Evolutionary conservation across 2,888 invertebrate species (phyloP), one percentile per base, ranked within the genome.

Genomic region (Anagyrus pseudococci): DNA sequence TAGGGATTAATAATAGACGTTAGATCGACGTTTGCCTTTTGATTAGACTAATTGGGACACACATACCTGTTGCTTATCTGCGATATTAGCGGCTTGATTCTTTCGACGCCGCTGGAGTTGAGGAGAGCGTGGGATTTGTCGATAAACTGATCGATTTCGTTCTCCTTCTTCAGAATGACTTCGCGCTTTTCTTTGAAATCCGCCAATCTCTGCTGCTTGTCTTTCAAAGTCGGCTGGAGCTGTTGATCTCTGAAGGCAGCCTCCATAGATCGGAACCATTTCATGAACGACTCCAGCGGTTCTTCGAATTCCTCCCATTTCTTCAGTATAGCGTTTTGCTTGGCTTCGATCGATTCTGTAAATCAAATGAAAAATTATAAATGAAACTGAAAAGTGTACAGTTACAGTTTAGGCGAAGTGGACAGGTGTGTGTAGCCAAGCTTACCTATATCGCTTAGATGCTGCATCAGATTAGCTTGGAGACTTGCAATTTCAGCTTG

Each of bases 241-340:
- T 90, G 90, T 78, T 94, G 94, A 72, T 96, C 93, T 56, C 94
- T 88, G 77, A 96, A 92, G 58, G 90, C 88, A 8, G 88, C 86
- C 83, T 97, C 96, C 77, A 90, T 89, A 26, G 87, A 85, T 73
- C 93, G 90, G 69, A 96, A 89, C 96, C 96, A 96, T 71, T 89
- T 89, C 13, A 91, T 91, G 33, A 94, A 87, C 23, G 86, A 85
- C 68, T 95, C 93, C 46, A 94, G 84, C 29, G 89, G 88, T 47
- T 86, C 85, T 76, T 97, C 96, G 79, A 96, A 97, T 64, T 89
- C 89, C 69, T 89, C 86, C 97, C 97, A 97, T 76, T 92, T 91
- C 54, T 88, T 85, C 1, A 94, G 81, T 0, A 91, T 88, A 64
- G 87, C 86, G 67, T 89, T 88, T 62, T 94, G 87, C 74, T 91